Evolutionary conservation across 2,888 invertebrate species (phyloP).

Genomic region (Nysson spinosus): DNA sequence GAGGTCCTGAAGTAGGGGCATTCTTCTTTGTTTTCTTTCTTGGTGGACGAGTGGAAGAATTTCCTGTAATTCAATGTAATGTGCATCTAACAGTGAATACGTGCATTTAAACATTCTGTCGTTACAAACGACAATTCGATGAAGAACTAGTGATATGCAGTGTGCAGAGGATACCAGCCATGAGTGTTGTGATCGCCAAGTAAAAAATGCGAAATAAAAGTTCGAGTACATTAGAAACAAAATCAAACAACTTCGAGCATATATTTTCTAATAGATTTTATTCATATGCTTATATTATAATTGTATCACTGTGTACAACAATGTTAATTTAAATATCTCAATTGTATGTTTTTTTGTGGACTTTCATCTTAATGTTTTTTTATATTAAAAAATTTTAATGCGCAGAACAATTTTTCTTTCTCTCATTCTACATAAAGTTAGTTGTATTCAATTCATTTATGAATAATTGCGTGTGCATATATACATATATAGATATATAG

Average conservation of each 20-base stretch:
- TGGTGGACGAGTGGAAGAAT: constrained; percentile 76
- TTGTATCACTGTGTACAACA: constrained; percentile 78
- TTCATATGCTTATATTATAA: constrained; percentile 78
- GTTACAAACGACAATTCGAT: constrained; percentile 44
- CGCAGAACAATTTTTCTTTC: constrained; percentile 71
- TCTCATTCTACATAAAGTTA: constrained; percentile 69
- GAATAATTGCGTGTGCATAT: constrained; percentile 64
- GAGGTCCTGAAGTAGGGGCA: constrained; percentile 63
- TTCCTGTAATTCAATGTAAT: constrained; percentile 73
- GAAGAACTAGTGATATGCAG: constrained; percentile 67
- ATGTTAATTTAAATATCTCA: constrained; percentile 77
- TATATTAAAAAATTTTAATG: constrained; percentile 75
- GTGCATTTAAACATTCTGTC: constrained; percentile 55
- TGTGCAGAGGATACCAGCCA: constrained; percentile 74
- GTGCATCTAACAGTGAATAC: constrained; percentile 64
- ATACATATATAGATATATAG: constrained; percentile 43
- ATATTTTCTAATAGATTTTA: constrained; percentile 78
- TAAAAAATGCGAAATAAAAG: constrained; percentile 34
- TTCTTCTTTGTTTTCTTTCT: constrained; percentile 81
- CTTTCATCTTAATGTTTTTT: constrained; percentile 69
- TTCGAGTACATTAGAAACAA: constrained; percentile 48
- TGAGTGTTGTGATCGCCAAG: constrained; percentile 43
- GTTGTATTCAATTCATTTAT: constrained; percentile 69
- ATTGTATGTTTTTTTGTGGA: constrained; percentile 73
- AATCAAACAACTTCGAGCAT: constrained; percentile 66